Base-by-base conservation (phyloP, 2,113 vertebrate genomes). In the Ibidorhyncha struthersii region DNA sequence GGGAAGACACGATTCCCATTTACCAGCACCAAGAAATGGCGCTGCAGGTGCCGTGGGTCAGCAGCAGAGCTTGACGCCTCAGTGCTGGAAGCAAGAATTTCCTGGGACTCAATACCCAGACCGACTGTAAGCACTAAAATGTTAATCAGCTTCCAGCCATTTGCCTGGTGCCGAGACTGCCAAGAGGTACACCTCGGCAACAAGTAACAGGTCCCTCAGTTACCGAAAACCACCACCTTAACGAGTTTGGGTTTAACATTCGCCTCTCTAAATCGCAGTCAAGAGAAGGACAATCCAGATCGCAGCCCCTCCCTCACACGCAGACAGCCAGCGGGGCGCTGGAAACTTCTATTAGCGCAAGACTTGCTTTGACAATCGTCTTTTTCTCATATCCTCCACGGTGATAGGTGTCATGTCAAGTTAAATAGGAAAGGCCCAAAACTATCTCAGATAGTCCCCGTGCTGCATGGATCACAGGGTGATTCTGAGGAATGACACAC, bases 401-500 rank as follows among this genome's bases (percentile, higher is more conserved):
- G 49, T 21, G 30, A 32, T 14, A 45, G 36, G 14, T 12, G 23
- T 36, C 59, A 10, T 0, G 0, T 65, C 27, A 67, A 56, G 38
- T 62, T 81, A 67, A 59, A 85, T 0, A 67, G 9, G 36, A 82
- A 70, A 17, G 65, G 69, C 22, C 74, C 82, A 82, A 22, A 22
- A 62, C 62, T 27, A 55, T 6, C n/a, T 20, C 21, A 83, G 53
- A 45, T 34, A 63, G 23, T 59, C 25, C 38, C 47, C 67, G 70
- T 4, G 52, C 85, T 23, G 65, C 12, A 7, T 0, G 1, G 55
- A 36, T 30, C 0, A 1, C 18, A 6, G 25, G 15, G 45, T 8
- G 38, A 26, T 76, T 69, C 53, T 58, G 18, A 74, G 71, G 70
- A 86, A 56, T 23, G 17, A 43, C 65, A 38, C 4, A 27, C 41